Conservation (phyloP, 2,888 invertebrate genomes). For the Tiphia femorata region DNA sequence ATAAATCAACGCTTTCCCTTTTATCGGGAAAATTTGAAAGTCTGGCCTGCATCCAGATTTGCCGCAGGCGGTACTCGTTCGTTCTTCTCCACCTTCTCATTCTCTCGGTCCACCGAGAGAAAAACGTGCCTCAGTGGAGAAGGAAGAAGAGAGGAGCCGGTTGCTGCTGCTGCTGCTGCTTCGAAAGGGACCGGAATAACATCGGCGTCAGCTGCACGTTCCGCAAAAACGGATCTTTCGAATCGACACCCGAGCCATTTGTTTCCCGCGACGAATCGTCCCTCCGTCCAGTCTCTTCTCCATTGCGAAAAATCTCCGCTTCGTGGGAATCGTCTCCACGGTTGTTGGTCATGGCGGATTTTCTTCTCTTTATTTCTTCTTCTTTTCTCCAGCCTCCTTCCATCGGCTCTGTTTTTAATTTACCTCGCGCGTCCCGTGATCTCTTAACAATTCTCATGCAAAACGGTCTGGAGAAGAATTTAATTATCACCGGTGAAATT, state of each 20-base stretch:
- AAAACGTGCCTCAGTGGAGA: too few species aligned
- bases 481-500: too few species aligned
- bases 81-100: not conserved
- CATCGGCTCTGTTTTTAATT: too few species aligned
- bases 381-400: too few species aligned
- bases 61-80: not conserved
- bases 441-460: too few species aligned
- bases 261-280: not conserved
- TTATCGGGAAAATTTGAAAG: not conserved
- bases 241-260: slow-evolving; percentile 19
- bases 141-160: too few species aligned
- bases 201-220: slow-evolving; percentile 21
- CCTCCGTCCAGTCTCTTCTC: too few species aligned
- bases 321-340: too few species aligned
- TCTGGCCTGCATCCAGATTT: not conserved
- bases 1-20: not conserved
- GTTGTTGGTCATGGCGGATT: not conserved
- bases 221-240: slow-evolving; percentile 24
- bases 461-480: too few species aligned
- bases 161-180: too few species aligned
- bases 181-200: not conserved
- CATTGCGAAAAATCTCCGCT: too few species aligned
- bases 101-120: not conserved
- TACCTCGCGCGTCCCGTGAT: too few species aligned
- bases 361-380: not conserved